Base-by-base conservation (phyloP, 2,888 invertebrate genomes). In the Xiphydria camelus region DNA sequence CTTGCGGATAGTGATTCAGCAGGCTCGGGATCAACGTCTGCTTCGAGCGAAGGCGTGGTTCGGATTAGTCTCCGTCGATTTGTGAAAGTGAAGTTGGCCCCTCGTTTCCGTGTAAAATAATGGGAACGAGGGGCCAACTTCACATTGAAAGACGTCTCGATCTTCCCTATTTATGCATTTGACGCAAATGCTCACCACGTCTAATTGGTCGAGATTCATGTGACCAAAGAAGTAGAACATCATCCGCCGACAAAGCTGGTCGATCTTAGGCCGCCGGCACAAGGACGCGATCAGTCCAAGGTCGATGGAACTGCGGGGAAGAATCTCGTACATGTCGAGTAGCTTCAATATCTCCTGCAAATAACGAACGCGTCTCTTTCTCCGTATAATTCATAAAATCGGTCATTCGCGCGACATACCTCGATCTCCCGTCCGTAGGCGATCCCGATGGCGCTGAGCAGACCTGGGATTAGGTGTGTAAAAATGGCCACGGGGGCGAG, bases 1-100 rank as follows among this genome's bases (percentile, higher is more conserved):
- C 68, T 53, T 66, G 67, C 10, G 67, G 67, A 41, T 63, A 67
- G 43, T 67, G 67, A 26, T 59, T 54, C 44, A 65, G 40, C 35
- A 63, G 39, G 25, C 51, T 60, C 6, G 55, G 50, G 14, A 69
- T 45, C 44, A 61, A 54, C 10, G 53, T 31, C 67, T 66, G 40
- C 2, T 36, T 22, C n/a, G 14, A n/a, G 26, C 25, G 26, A 19
- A 47, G 21, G n/a, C n/a, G n/a, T n/a, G n/a, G n/a, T n/a, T n/a
- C n/a, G n/a, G n/a, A n/a, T n/a, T n/a, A n/a, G n/a, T n/a, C n/a
- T n/a, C n/a, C n/a, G n/a, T n/a, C n/a, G n/a, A n/a, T n/a, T n/a
- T n/a, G n/a, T n/a, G n/a, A n/a, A n/a, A n/a, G n/a, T n/a, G n/a
- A n/a, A n/a, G n/a, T n/a, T n/a, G n/a, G n/a, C n/a, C n/a, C n/a